Evolutionary conservation across 2,888 invertebrate species (phyloP), one percentile per base, ranked within the genome.

Genomic region (Andrena praecox): DNA sequence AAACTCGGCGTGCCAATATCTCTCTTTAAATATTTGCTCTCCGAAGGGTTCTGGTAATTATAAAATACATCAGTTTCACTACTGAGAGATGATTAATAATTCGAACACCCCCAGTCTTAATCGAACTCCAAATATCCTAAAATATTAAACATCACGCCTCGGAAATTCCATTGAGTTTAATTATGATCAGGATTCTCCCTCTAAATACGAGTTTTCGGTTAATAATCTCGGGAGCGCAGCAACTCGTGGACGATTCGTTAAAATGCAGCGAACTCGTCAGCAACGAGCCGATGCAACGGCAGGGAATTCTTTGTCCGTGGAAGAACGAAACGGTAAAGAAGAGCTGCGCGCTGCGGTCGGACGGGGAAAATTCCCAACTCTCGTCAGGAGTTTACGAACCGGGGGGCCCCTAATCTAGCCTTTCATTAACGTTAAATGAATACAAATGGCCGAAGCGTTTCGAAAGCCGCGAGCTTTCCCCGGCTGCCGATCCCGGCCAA

Each of bases 361-460:
- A n/a, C n/a, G 16, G 56, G 35, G 52, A 63, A 52, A 80, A 52
- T 63, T 52, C 52, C 27, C 66, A 60, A 62, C 48, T 35, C 10
- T 16, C 20, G 66, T 7, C 16, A 29, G 7, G 63, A 75, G 56
- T 77, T 68, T 2, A n/a, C 64, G 12, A 29, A 52, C 16, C 31
- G 12, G 31, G 31, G 20, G 31, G 52, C 59, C 59, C 66, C 50
- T 77, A 72, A 77, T 67, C 72, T 72, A 67, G 63, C 50, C 77
- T 72, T 67, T 77, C 80, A 64, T 77, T 60, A 77, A 72, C 62
- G 52, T 2, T 16, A 54, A 80, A 77, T 59, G 68, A 81, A 69
- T 75, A 70, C 35, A 70, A 70, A 75, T 59, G 68, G 63, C 33
- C 7, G 16, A 42, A 50, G 29, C 56, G 50, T 74, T 79, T 33